Base-by-base conservation (phyloP, 2,113 vertebrate species). In the Halichoeres trimaculatus region DNA sequence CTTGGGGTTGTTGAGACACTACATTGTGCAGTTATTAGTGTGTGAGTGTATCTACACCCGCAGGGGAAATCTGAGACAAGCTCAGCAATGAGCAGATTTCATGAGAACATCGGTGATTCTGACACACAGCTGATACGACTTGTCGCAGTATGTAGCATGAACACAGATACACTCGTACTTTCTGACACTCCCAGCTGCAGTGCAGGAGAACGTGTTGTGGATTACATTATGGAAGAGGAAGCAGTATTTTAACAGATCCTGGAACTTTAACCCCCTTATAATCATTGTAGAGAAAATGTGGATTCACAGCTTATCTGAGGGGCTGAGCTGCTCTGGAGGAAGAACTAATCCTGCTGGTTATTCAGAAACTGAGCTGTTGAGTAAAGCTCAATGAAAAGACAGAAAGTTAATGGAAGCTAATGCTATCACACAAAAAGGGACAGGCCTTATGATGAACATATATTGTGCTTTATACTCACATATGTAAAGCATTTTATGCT, bases 41-140 rank as follows among this genome's bases (percentile, higher is more conserved):
- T 78, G 68, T 36, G 36, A 63, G 60, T 54, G 53, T 13, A 64
- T n/a, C 45, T 40, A 13, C 10, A 48, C 43, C 69, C 81, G 9
- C 48, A 23, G 56, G 70, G 75, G 68, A 78, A 87, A 81, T 78
- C 63, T 71, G 41, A 72, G 57, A 80, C 66, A 24, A 81, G 79
- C 80, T 82, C 66, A 75, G 74, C 72, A 79, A 62, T n/a, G 53
- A 74, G 67, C 66, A 79, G 70, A 77, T 82, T 80, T 84, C 54
- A 78, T 26, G 5, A 64, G 61, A 69, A 65, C 57, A 70, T 60
- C 24, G 48, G 58, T 36, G 55, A 19, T 11, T 38, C 16, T 56
- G 53, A 74, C 70, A 78, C 74, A 72, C 59, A 76, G 63, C 35
- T 82, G 64, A 78, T 67, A 43, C 38, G 47, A 24, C 77, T 72